These are phyloP conservation scores for Xyrichtys novacula DNA, from an alignment of 2,797 vertebrate species.

Conservation along the genomic window DNA sequence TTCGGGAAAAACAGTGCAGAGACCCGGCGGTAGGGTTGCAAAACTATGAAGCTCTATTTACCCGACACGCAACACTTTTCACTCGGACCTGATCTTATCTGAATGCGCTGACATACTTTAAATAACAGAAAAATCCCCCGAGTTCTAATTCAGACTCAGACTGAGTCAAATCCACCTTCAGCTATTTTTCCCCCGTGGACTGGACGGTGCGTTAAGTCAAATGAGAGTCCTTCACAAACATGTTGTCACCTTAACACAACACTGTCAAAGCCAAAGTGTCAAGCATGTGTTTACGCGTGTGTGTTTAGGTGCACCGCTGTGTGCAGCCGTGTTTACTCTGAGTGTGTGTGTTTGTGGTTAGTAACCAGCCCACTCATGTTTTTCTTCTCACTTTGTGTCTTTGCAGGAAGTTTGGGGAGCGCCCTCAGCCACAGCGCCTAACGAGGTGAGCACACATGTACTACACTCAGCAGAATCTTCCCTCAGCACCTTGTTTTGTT, in stretches of 20 bases:
- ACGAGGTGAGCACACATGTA: constrained; percentile 89
- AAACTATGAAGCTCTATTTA: too few species aligned
- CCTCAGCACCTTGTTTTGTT: constrained; percentile 10
- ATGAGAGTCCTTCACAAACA: too few species aligned
- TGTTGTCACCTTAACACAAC: constrained; percentile 19
- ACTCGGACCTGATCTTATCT: neutral
- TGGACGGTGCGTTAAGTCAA: constrained; percentile 25
- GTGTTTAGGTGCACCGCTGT: constrained; percentile 22
- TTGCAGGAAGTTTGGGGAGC: constrained; percentile 98
- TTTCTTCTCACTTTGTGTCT: constrained; percentile 71
- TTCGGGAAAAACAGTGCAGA: too few species aligned
- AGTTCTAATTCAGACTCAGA: neutral
- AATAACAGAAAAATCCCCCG: neutral
- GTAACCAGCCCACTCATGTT: constrained; percentile 66
- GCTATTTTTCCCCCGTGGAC: constrained; percentile 12
- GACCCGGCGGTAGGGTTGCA: too few species aligned
- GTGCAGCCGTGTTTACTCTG: constrained; percentile 59
- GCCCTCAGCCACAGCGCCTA: constrained; percentile 98
- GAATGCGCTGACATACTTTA: neutral
- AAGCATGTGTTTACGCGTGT: constrained; percentile 10
- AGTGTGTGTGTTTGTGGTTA: constrained; percentile 65
- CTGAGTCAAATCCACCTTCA: neutral
- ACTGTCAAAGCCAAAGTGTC: constrained; percentile 59
- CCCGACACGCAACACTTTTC: too few species aligned
- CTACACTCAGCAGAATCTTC: neutral